These are phyloP conservation scores for Colletes latitarsis DNA, from an alignment of 1,140 invertebrate species.

Conservation along the genomic window DNA sequence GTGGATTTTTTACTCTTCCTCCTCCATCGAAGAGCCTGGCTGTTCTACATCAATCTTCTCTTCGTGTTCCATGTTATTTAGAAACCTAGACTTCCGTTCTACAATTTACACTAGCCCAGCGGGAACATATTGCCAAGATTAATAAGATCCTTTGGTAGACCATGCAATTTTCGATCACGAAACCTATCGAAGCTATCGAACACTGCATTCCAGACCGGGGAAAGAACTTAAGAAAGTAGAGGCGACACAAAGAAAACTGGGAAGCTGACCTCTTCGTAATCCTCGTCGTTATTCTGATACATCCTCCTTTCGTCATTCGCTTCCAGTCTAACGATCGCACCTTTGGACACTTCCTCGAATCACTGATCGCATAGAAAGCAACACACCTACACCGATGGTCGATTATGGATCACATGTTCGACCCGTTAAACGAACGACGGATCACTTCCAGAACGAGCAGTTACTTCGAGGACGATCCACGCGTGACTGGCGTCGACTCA, in stretches of 20 bases:
- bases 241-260: not conserved
- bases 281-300: conserved; percentile 29
- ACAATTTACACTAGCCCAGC: no score
- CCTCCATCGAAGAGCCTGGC: not conserved
- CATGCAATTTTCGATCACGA: no score
- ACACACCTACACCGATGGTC: not conserved
- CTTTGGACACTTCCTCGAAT: not conserved
- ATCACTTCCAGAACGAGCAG: conserved; percentile 3
- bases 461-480: conserved; percentile 43
- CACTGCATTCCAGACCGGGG: no score
- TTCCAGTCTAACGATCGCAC: not conserved
- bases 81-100: no score
- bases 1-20: no score
- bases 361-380: no score
- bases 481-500: conserved; percentile 34
- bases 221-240: no score
- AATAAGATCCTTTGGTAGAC: no score
- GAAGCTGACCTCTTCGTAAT: conserved; percentile 46
- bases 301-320: conserved; percentile 17
- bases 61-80: no score
- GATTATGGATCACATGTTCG: not conserved
- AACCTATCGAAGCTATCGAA: no score
- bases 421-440: not conserved
- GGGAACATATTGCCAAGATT: no score
- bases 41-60: no score